Evolutionary conservation across 2,888 invertebrate genomes (phyloP), one percentile per base, ranked within the genome.

Genomic region (Kuschelorhynchus macadamiae): DNA sequence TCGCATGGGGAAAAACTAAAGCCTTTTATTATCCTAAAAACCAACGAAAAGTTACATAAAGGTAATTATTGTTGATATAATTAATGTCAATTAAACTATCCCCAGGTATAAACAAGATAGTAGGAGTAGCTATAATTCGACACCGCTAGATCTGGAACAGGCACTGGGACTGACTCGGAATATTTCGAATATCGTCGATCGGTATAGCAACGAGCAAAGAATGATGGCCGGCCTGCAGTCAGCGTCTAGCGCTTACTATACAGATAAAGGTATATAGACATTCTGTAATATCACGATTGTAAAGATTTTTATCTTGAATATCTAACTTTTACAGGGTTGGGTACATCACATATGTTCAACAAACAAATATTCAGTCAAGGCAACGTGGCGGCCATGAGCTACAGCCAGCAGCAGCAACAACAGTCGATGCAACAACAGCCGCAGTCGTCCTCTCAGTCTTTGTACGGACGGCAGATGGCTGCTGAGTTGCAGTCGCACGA

Each of bases 171-270:
- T 83, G 46, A 74, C 81, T 20, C 80, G 88, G 39, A 88, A 86
- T 79, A 80, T 89, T 65, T 85, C 87, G 3, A 89, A 88, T 80
- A 88, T 89, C 81, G 83, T 89, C 46, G 89, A 89, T 75, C 81
- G 89, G 44, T 87, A 77, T 79, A 71, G 70, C 56, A 86, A 85
- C 71, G 88, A 88, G 49, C 88, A 88, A 72, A 82, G 87, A 70
- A 86, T 87, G 79, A 81, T 88, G 72, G 82, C 86, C 0, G 84
- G 85, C 46, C 85, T 87, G 74, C 85, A 87, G 53, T 80, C 83
- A 50, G 78, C 84, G 18, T 78, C 82, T 20, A 79, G 86, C 8
- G 77, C 86, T 14, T 83, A 87, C 57, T 84, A 83, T 71, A 71
- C 75, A 1, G 84, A 84, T 56, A 84, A 83, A 72, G 77, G 77